phyloP scores from a whole-genome alignment of 2,797 vertebrate species.

The Ceryle rudis region DNA sequence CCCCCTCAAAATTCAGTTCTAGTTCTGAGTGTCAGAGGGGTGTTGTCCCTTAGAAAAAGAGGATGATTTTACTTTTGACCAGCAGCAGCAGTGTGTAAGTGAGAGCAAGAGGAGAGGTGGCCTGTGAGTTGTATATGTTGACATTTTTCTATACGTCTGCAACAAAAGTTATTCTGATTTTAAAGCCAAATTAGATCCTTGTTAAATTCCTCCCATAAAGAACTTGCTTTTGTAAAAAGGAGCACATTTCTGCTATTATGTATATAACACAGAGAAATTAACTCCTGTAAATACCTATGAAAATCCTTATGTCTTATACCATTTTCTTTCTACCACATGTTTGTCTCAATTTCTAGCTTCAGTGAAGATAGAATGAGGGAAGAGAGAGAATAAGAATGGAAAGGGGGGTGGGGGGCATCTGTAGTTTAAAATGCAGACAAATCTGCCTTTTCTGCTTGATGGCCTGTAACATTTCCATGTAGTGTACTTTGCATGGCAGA shows the following conservation, averaged over 20 bases:
- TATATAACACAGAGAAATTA: conserved; percentile 68
- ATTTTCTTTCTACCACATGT: conserved; percentile 77
- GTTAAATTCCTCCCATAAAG: conserved; percentile 51
- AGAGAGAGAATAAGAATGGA: conserved; percentile 74
- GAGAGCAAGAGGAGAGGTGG: conserved; percentile 8
- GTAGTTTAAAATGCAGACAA: conserved; percentile 94
- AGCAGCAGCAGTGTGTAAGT: neutral
- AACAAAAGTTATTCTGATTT: conserved; percentile 61
- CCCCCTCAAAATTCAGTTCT: neutral
- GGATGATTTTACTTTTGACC: neutral
- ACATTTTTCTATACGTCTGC: conserved; percentile 50
- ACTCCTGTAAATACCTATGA: conserved; percentile 77
- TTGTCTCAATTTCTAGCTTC: conserved; percentile 91
- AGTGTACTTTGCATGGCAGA: conserved; percentile 93
- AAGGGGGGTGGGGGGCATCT: conserved; percentile 80
- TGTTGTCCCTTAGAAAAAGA: conserved; percentile 19
- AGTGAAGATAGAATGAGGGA: conserved; percentile 80
- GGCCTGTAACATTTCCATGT: conserved; percentile 93
- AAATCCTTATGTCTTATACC: conserved; percentile 74
- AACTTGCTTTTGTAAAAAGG: conserved; percentile 39
- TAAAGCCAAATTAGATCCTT: conserved; percentile 58
- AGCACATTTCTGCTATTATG: neutral
- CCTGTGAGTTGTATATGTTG: conserved; percentile 37
- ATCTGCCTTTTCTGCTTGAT: conserved; percentile 91
- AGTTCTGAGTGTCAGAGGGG: neutral